A percentile compares a stretch with the other conserved stretches of the same genome.
Conservation (phyloP, 1,140 invertebrate species). For the Drosophila nigrodunni region DNA sequence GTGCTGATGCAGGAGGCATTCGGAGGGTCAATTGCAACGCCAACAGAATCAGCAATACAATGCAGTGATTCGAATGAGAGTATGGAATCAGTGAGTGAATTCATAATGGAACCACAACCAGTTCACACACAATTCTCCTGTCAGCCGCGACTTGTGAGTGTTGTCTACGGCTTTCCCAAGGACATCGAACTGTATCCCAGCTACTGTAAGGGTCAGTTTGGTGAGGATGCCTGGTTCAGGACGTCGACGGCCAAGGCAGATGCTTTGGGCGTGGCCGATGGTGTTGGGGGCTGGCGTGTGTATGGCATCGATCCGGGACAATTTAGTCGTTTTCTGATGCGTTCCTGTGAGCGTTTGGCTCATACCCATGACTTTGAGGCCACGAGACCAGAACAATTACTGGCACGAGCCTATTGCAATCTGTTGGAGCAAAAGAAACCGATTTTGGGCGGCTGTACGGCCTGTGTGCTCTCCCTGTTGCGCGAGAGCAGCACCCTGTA, state of each 20-base stretch:
- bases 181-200: constrained; percentile 20
- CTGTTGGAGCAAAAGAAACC: constrained; percentile 85
- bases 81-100: no score
- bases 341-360: constrained; percentile 47
- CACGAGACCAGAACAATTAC: constrained; percentile 23
- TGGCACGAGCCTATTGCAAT: constrained; percentile 84
- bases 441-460: constrained; percentile 55
- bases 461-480: constrained; percentile 92
- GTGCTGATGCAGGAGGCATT: neutral
- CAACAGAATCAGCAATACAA: neutral
- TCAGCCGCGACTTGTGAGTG: constrained; percentile 41
- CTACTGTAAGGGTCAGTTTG: constrained; percentile 47
- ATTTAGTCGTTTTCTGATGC: constrained; percentile 60
- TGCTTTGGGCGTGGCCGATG: constrained; percentile 64
- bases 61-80: no score
- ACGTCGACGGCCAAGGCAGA: constrained; percentile 14
- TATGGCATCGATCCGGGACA: constrained; percentile 62
- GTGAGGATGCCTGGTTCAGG: constrained; percentile 69
- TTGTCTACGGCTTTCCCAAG: constrained; percentile 64
- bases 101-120: no score
- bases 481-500: constrained; percentile 93
- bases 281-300: constrained; percentile 57
- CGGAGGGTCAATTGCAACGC: neutral
- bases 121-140: neutral
- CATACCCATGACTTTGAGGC: constrained; percentile 20